Evolutionary conservation across 2,113 vertebrate species (phyloP).

Genomic region (Chelonoidis abingdonii): DNA sequence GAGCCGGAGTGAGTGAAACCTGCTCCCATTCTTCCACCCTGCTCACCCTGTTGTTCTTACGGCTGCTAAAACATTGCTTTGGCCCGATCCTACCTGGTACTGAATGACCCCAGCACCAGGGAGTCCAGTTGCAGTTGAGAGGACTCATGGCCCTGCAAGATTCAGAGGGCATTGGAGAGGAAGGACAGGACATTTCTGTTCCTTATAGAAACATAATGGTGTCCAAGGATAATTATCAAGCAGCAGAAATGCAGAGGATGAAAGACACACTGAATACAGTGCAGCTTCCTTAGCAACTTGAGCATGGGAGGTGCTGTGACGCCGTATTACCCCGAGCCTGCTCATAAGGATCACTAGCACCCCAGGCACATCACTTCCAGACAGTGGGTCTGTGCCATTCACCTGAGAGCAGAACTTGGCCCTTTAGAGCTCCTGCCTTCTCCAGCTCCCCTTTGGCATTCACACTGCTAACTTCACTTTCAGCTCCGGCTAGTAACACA

Average conservation of each 20-base stretch:
- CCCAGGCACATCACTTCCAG: background rate
- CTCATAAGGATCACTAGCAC: background rate
- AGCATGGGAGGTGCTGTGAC: background rate
- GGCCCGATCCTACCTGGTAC: accelerated
- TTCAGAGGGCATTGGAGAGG: background rate
- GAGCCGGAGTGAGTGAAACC: accelerated
- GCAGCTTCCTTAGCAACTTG: background rate
- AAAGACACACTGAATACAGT: background rate
- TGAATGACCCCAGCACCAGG: background rate
- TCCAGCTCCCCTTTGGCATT: background rate
- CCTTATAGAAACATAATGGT: background rate
- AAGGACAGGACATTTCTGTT: background rate
- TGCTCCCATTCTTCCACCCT: background rate
- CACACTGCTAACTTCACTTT: background rate
- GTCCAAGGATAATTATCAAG: background rate
- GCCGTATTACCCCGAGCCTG: background rate
- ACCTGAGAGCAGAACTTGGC: background rate
- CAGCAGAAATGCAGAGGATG: background rate
- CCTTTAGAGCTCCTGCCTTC: background rate
- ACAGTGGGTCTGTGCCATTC: background rate
- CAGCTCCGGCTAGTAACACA: background rate
- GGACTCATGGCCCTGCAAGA: background rate
- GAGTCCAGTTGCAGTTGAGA: background rate
- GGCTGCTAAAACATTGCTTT: background rate
- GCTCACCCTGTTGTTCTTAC: background rate